These are phyloP conservation scores for Drosophila teissieri DNA, from an alignment of 1,140 invertebrate genomes.

Conservation along the genomic window DNA sequence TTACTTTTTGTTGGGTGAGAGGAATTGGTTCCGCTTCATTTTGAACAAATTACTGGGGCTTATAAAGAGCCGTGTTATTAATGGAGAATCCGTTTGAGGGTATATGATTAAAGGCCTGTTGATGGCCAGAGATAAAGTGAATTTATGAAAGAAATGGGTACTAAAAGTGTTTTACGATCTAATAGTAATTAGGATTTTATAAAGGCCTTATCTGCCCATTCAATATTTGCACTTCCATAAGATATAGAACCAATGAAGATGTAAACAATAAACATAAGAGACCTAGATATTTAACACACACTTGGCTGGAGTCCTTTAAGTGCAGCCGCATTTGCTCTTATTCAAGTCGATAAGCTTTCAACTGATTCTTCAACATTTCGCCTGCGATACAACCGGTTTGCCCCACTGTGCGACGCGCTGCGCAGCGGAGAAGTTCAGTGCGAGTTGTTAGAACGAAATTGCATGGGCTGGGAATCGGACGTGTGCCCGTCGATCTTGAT, in stretches of 20 bases:
- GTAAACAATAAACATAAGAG: no score
- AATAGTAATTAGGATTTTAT: no score
- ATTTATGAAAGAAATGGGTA: no score
- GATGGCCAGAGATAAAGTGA: conserved; percentile 28
- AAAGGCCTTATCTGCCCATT: no score
- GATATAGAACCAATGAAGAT: no score
- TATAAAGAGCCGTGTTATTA: conserved; percentile 70
- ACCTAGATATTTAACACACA: no score
- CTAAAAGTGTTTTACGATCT: no score
- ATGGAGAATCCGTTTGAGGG: conserved; percentile 46
- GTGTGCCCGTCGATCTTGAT: conserved; percentile 50
- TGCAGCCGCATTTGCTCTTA: conserved; percentile 12
- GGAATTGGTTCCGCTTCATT: conserved; percentile 55
- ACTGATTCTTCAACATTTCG: not conserved
- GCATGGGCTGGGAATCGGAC: conserved; percentile 65
- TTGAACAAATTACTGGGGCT: conserved; percentile 69
- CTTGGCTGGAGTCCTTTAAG: conserved; percentile 1
- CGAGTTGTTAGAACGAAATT: conserved; percentile 67
- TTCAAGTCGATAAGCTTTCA: not conserved
- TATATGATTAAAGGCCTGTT: conserved; percentile 56
- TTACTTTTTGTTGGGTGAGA: not conserved
- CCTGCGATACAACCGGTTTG: not conserved
- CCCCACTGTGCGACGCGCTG: conserved; percentile 16
- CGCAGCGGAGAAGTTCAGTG: conserved; percentile 12
- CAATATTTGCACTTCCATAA: no score